phyloP scores from a whole-genome alignment of 2,113 vertebrate species.

The Hemiscyllium ocellatum region DNA sequence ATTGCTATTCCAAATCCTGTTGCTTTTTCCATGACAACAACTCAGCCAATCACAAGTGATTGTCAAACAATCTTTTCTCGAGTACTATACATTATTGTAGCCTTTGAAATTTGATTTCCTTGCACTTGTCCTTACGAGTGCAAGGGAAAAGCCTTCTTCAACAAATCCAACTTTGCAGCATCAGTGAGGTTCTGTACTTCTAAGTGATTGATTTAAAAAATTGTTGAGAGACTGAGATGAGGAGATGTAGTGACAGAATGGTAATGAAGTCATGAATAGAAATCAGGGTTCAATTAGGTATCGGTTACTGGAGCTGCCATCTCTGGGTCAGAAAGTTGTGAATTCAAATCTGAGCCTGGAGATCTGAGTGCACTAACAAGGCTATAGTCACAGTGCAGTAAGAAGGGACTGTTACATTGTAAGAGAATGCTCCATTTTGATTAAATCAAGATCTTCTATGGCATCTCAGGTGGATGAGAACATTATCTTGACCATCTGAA shows the following conservation, averaged over 20 bases:
- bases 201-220: not conserved
- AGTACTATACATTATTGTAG: too few species aligned
- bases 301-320: not conserved
- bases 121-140: too few species aligned
- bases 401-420: not conserved
- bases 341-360: not conserved
- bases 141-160: too few species aligned
- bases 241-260: not conserved
- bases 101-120: too few species aligned
- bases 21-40: too few species aligned
- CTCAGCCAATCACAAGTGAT: too few species aligned
- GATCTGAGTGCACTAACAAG: not conserved
- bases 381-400: not conserved
- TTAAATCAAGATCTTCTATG: not conserved
- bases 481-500: not conserved
- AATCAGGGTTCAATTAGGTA: not conserved
- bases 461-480: not conserved
- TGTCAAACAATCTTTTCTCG: too few species aligned
- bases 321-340: not conserved
- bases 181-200: too few species aligned
- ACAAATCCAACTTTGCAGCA: too few species aligned
- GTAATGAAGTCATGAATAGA: not conserved
- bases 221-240: not conserved
- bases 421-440: not conserved
- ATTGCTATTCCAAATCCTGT: too few species aligned